A percentile compares a stretch with the other conserved stretches of the same genome.
These are phyloP conservation scores for Sitobion miscanthi DNA, from an alignment of 1,140 invertebrate species.

Conservation along the genomic window DNA sequence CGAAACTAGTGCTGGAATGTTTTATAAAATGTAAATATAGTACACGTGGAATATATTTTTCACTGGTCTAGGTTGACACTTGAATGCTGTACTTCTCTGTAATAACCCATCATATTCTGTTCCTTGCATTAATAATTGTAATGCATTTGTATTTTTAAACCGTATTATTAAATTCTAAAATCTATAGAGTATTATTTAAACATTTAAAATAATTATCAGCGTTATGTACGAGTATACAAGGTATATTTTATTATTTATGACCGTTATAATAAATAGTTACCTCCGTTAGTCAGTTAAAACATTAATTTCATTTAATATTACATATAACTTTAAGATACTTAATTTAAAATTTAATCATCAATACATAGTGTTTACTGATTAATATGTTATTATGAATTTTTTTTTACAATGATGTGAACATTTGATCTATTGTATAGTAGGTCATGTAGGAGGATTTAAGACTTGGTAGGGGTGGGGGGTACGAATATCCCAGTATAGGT, in stretches of 20 bases:
- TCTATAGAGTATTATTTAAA: neutral
- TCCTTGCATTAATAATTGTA: neutral
- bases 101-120: neutral
- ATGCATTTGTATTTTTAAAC: neutral
- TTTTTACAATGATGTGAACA: no score
- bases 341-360: no score
- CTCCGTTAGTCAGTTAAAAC: neutral
- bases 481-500: no score
- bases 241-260: neutral
- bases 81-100: neutral
- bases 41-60: neutral
- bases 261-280: neutral
- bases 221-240: no score
- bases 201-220: neutral
- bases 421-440: no score
- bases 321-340: no score
- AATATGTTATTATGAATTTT: no score
- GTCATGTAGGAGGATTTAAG: no score
- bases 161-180: neutral
- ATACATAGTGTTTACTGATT: no score
- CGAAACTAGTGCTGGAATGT: neutral
- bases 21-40: neutral
- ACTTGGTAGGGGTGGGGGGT: no score
- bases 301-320: neutral
- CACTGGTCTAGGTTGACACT: neutral